Percentiles rank a stretch among this genome's conserved stretches.
Conservation (phyloP, 2,797 vertebrate genomes). For the Gymnoscopelus microlampas region DNA sequence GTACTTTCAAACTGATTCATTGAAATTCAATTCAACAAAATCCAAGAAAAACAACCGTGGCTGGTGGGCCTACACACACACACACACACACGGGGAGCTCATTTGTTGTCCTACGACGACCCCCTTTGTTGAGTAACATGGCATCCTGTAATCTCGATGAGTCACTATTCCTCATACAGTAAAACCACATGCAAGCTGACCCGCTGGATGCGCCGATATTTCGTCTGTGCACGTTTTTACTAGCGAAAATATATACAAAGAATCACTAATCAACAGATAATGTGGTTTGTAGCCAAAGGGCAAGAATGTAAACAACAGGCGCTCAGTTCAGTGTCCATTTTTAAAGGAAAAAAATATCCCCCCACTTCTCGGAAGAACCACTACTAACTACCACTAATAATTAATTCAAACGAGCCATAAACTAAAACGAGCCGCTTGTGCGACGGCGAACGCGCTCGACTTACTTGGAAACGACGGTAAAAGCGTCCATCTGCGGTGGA, state of each 20-base stretch:
- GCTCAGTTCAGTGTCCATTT: conserved; percentile 69
- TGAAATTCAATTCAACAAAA: background rate
- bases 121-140: conserved; percentile 81
- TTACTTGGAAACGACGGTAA: conserved; percentile 49
- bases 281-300: background rate
- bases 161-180: conserved; percentile 67
- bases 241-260: background rate
- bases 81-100: conserved; percentile 41
- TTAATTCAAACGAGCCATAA: conserved; percentile 4
- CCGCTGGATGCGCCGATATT: background rate
- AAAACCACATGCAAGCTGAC: conserved; percentile 35
- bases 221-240: background rate
- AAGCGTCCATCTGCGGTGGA: conserved; percentile 40
- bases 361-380: conserved; percentile 65
- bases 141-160: conserved; percentile 80
- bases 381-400: conserved; percentile 36
- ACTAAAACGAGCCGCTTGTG: background rate
- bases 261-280: background rate
- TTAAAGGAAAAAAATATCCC: conserved; percentile 48
- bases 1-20: background rate
- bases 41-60: background rate
- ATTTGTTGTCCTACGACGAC: conserved; percentile 73
- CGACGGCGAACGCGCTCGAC: conserved; percentile 17
- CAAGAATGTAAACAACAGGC: conserved; percentile 64
- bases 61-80: conserved; percentile 46